Conservation (phyloP, 2,797 vertebrate genomes). For the Artibeus jamaicensis region DNA sequence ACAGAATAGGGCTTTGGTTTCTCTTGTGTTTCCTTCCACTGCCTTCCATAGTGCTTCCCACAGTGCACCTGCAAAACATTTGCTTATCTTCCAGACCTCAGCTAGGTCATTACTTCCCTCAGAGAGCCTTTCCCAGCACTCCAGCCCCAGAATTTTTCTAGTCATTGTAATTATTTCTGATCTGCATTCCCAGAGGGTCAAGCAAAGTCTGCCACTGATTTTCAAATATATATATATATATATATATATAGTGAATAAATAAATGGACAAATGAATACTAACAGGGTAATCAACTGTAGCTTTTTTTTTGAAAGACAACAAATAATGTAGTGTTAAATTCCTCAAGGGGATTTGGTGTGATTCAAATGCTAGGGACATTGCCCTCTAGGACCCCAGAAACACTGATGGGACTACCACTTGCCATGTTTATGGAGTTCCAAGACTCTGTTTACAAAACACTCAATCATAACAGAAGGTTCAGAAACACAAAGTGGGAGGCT, state of each 20-base stretch:
- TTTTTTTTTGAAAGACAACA: slow-evolving; percentile 1
- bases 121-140: not conserved
- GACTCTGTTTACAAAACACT: not conserved
- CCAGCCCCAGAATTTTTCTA: not conserved
- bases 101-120: not conserved
- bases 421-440: not conserved
- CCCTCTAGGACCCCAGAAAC: fast-evolving
- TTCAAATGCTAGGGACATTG: not conserved
- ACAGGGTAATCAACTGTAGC: not conserved
- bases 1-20: not conserved
- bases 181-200: not conserved
- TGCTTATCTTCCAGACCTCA: not conserved
- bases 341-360: not conserved
- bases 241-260: not conserved
- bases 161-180: not conserved
- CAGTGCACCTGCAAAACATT: not conserved
- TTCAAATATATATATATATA: not conserved
- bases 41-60: not conserved
- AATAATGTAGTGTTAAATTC: not conserved
- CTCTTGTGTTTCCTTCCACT: not conserved
- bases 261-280: not conserved
- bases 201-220: not conserved
- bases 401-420: not conserved
- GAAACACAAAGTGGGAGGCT: not conserved
- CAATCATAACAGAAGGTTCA: not conserved